phyloP scores from a whole-genome alignment of 2,113 vertebrate species.

The Edolisoma coerulescens region DNA sequence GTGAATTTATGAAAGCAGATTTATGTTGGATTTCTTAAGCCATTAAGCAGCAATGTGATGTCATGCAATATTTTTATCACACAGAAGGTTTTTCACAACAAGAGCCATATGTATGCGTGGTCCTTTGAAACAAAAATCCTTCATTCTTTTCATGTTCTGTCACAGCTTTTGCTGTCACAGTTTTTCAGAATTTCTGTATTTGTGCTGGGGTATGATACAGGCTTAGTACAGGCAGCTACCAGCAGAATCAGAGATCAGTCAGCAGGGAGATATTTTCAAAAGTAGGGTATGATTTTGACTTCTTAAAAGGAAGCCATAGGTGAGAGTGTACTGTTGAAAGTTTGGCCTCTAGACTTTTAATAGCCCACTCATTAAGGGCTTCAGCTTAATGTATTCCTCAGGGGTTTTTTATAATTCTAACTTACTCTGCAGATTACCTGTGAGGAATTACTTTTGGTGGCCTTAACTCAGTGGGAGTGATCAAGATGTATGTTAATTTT shows the following conservation, averaged over 20 bases:
- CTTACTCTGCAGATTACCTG: background rate
- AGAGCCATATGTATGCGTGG: accelerated
- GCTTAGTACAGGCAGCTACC: background rate
- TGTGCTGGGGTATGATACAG: background rate
- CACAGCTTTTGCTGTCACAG: background rate
- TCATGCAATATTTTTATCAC: background rate
- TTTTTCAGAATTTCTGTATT: background rate
- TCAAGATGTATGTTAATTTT: background rate
- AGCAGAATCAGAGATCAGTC: background rate
- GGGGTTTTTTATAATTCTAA: background rate
- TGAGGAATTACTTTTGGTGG: background rate
- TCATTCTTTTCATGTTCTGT: background rate
- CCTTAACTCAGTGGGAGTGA: background rate
- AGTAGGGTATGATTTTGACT: background rate
- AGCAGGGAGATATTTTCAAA: background rate
- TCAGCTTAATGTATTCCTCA: background rate
- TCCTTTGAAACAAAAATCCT: background rate
- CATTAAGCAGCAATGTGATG: background rate
- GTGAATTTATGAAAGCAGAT: background rate
- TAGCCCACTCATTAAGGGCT: background rate
- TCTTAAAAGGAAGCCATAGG: background rate
- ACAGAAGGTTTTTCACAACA: background rate
- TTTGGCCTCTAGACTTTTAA: background rate
- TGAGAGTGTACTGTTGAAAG: background rate
- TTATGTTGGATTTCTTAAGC: background rate